Conservation (phyloP, 2,797 vertebrate species). For the Clarias fuscus region DNA sequence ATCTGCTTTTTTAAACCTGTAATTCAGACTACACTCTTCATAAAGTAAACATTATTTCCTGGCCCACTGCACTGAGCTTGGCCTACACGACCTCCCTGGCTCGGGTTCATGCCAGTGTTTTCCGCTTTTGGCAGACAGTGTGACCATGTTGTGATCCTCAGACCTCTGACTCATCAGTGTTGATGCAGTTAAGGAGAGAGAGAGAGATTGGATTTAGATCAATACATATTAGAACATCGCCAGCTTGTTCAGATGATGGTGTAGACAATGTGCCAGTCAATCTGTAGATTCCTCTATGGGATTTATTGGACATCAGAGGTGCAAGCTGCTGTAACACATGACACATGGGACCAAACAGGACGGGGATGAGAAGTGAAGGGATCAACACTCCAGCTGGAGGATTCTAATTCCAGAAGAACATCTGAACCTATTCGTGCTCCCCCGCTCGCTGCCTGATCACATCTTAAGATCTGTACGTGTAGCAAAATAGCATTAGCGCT, state of each 20-base stretch:
- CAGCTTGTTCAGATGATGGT: constrained; percentile 1
- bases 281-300: not conserved
- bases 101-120: not conserved
- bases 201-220: constrained; percentile 17
- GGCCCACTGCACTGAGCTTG: not conserved
- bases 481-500: not conserved
- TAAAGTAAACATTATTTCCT: not conserved
- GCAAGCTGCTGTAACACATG: constrained; percentile 22
- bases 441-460: not conserved
- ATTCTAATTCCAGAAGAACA: not conserved
- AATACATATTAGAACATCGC: not conserved
- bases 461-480: not conserved
- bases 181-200: constrained; percentile 13
- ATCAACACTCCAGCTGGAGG: not conserved
- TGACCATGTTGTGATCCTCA: not conserved
- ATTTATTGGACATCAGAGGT: constrained; percentile 20
- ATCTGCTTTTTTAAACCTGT: not conserved
- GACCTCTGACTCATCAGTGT: constrained; percentile 11
- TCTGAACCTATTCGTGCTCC: not conserved
- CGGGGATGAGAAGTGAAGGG: not conserved
- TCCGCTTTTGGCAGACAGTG: not conserved
- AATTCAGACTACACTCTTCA: not conserved
- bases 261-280: not conserved
- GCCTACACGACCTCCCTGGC: not conserved
- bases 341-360: not conserved